These are phyloP conservation scores for Heteronetta atricapilla DNA, from an alignment of 2,113 vertebrate genomes.

Conservation along the genomic window DNA sequence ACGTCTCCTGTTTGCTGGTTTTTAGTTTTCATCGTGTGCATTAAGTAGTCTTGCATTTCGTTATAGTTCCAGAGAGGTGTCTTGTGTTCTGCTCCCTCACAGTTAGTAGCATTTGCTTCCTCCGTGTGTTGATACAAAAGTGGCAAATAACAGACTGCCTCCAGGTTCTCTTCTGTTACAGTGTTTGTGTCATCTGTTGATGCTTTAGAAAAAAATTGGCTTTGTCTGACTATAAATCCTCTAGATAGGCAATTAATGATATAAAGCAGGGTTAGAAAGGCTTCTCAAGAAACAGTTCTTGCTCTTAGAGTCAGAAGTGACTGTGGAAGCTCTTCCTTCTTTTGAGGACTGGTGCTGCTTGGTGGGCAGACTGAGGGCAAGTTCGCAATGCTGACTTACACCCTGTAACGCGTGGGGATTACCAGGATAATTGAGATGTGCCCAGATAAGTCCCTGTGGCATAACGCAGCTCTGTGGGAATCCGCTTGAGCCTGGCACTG, in stretches of 20 bases:
- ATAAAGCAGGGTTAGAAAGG: background rate
- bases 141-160: background rate
- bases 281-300: background rate
- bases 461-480: rapidly evolving
- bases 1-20: background rate
- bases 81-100: background rate
- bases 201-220: background rate
- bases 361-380: background rate
- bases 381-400: background rate
- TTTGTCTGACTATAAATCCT: background rate
- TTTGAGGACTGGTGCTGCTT: background rate
- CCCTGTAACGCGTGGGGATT: background rate
- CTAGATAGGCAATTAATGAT: background rate
- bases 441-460: rapidly evolving
- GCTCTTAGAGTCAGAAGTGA: background rate
- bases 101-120: background rate
- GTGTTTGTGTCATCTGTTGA: background rate
- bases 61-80: background rate
- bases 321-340: background rate
- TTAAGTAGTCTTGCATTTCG: background rate
- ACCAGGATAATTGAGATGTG: background rate
- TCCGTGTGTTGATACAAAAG: background rate
- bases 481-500: background rate
- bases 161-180: background rate
- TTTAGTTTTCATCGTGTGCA: rapidly evolving